These are phyloP conservation scores for Dicyrtomina minuta DNA, from an alignment of 2,888 invertebrate species.

Conservation along the genomic window DNA sequence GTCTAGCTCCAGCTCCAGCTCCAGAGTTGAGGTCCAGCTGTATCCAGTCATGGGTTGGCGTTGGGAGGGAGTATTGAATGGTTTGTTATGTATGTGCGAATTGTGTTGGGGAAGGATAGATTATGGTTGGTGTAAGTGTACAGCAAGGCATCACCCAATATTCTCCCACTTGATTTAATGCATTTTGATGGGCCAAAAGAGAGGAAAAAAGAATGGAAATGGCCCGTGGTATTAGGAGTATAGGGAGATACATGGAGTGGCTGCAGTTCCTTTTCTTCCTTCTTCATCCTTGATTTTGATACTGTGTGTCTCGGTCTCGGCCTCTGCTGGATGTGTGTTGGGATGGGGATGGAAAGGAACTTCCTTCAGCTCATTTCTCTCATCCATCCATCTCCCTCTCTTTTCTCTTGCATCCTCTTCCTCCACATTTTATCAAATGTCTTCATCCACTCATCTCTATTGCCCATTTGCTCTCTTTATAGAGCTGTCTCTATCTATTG, in stretches of 20 bases:
- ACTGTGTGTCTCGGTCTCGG: neutral
- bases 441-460: constrained; percentile 39
- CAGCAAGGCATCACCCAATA: constrained; percentile 17
- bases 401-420: constrained; percentile 37
- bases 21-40: too few species aligned
- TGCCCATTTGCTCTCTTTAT: constrained; percentile 36
- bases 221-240: neutral
- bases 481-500: constrained; percentile 7
- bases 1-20: too few species aligned
- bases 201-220: constrained; percentile 6
- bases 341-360: neutral
- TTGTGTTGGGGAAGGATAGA: too few species aligned
- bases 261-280: neutral
- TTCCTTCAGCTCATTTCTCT: constrained; percentile 34
- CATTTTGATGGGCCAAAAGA: constrained; percentile 30
- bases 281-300: neutral
- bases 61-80: too few species aligned
- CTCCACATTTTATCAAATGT: constrained; percentile 29
- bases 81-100: too few species aligned
- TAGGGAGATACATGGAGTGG: too few species aligned
- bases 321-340: too few species aligned
- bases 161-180: constrained; percentile 34
- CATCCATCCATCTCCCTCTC: constrained; percentile 38
- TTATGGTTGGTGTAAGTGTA: too few species aligned
- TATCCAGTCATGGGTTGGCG: too few species aligned